A percentile compares a stretch with the other conserved stretches of the same genome.
Conservation (phyloP, 2,113 vertebrate genomes). For the Typhlomys cinereus region DNA sequence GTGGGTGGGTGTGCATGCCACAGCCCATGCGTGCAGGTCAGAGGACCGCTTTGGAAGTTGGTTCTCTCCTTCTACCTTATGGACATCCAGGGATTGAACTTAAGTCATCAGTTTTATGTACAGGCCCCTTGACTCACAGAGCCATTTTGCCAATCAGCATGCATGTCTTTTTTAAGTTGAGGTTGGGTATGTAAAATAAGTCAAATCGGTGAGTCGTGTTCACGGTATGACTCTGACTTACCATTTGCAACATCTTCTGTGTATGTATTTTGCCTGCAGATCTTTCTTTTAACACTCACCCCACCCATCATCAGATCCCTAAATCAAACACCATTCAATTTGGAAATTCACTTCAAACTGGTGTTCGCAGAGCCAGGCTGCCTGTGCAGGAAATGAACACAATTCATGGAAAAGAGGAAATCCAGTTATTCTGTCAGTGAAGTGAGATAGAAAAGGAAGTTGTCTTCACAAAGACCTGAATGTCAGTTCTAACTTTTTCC, state of each 20-base stretch:
- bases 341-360: constrained; percentile 16
- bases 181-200: not conserved
- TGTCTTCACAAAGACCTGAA: constrained; percentile 26
- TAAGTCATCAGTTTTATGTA: too few species aligned
- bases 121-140: too few species aligned
- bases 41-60: too few species aligned
- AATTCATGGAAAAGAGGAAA: constrained; percentile 58
- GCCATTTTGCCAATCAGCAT: too few species aligned
- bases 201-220: not conserved
- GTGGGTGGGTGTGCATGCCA: too few species aligned
- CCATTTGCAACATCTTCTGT: not conserved
- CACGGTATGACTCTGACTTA: not conserved
- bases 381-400: constrained; percentile 63
- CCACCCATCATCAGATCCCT: not conserved
- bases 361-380: not conserved
- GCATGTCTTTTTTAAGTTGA: not conserved
- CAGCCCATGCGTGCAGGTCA: too few species aligned
- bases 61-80: too few species aligned
- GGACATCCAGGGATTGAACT: too few species aligned
- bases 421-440: constrained; percentile 11
- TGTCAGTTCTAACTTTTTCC: constrained; percentile 50
- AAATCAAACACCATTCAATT: not conserved
- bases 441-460: constrained; percentile 55
- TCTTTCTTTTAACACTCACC: not conserved
- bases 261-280: not conserved